Base-by-base conservation (phyloP, 2,888 invertebrate species). In the Dyspetes luteomarginatus region DNA sequence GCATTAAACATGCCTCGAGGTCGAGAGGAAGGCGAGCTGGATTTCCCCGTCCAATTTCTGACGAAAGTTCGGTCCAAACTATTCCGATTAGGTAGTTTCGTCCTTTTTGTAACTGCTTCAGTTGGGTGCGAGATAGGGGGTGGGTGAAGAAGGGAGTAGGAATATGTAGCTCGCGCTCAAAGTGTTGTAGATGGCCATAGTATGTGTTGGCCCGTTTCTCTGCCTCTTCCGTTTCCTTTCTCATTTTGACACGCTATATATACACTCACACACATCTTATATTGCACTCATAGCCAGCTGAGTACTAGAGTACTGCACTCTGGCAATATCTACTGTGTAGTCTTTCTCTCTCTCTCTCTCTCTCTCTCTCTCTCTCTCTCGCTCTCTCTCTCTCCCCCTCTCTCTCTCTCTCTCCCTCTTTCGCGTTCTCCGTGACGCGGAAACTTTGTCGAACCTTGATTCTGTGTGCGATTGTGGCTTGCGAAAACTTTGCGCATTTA, bases 1-100 rank as follows among this genome's bases (percentile, higher is more conserved):
- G 73, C 81, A 71, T 78, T 74, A 71, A 78, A 56, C 81, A 72
- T 72, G 64, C 48, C 58, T 17, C 19, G 24, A 12, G 24, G 17
- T 22, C 2, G 50, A 43, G 45, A 41, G 60, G 17, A 5, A 48
- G 17, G 48, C 17, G 48, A 17, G 15, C 17, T 43, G 72, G 65
- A 71, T 75, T 77, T 83, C 65, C 81, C 65, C 84, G 85, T 86
- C 84, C 87, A 87, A 88, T 87, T 87, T 86, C 77, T 85, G 84
- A 79, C 82, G 74, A 73, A 87, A 87, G 83, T 88, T 86, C 73
- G 73, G 12, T 75, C 52, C 78, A 80, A 88, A 88, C 87, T 88
- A 89, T 88, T 89, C 87, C 87, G 88, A 89, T 89, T 89, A 89
- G 86, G 84, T 87, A 86, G 88, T 87, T 87, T 85, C 85, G 76